Conservation (phyloP, 1,140 invertebrate species). For the Musca vetustissima region DNA sequence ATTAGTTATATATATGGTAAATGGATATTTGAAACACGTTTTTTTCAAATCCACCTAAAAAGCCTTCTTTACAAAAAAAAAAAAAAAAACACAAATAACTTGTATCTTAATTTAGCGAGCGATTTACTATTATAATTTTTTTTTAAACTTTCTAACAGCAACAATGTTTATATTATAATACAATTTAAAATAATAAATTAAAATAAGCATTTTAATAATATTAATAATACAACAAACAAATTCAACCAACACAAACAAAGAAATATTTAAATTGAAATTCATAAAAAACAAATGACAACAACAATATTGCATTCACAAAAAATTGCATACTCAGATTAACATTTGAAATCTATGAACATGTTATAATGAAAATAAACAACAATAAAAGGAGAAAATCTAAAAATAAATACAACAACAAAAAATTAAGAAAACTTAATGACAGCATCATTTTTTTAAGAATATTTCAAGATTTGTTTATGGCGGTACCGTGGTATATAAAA, state of each 20-base stretch:
- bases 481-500: no score
- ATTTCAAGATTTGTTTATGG: no score
- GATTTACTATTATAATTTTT: conserved; percentile 19
- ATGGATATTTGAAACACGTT: no score
- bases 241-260: neutral
- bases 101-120: neutral
- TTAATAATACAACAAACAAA: neutral
- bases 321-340: neutral
- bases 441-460: no score
- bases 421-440: no score
- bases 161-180: conserved; percentile 18
- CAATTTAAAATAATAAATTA: neutral
- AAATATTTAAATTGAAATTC: neutral
- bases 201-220: conserved; percentile 20
- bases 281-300: neutral
- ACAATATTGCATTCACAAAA: neutral
- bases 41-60: no score
- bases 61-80: no score
- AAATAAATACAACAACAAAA: no score
- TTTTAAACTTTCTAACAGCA: conserved; percentile 7
- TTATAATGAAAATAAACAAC: conserved; percentile 1
- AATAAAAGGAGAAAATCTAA: neutral
- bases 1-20: no score
- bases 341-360: conserved; percentile 20
- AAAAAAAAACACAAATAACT: neutral